Percentiles rank a stretch among this genome's conserved stretches.
Conservation (phyloP, 2,113 vertebrate species). For the Oxygymnocypris stewartii region DNA sequence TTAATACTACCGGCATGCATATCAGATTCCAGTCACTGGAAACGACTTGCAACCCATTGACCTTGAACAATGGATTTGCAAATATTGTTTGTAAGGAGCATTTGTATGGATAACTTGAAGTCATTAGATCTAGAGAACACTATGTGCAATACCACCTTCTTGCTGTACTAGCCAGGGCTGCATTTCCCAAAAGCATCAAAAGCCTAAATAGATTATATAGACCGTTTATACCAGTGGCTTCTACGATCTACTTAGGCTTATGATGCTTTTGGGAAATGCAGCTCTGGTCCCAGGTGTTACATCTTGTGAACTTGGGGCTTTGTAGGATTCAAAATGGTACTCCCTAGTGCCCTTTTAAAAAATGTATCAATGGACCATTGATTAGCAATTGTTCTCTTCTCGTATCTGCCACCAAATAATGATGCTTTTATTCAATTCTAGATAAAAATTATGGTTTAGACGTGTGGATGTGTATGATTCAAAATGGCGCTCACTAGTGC, state of each 20-base stretch:
- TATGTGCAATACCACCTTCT: background rate
- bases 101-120: background rate
- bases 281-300: background rate
- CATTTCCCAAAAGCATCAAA: background rate
- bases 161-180: background rate
- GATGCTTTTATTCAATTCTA: background rate
- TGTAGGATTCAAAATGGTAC: background rate
- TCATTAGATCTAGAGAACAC: background rate
- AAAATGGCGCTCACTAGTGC: background rate
- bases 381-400: background rate
- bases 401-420: background rate
- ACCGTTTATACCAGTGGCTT: background rate
- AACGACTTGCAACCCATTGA: background rate
- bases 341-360: background rate
- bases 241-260: background rate
- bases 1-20: background rate
- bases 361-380: background rate
- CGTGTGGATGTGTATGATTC: background rate
- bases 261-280: background rate
- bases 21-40: background rate
- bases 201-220: background rate
- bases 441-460: background rate
- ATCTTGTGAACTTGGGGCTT: background rate
- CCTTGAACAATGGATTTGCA: background rate
- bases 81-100: background rate